phyloP scores from a whole-genome alignment of 2,113 vertebrate species.

The Cololabis saira region DNA sequence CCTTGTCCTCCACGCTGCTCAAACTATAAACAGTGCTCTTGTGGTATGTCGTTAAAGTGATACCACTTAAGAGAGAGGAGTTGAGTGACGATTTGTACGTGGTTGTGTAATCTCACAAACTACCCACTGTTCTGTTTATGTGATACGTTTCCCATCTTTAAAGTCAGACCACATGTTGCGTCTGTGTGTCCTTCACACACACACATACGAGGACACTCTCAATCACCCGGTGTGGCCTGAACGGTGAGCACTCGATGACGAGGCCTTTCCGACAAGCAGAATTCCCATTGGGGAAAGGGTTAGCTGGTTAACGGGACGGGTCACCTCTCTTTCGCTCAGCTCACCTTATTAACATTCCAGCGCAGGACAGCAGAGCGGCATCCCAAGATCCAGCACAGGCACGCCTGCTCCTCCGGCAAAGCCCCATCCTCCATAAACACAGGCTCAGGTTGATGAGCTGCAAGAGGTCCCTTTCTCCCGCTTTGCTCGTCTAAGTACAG shows the following conservation, averaged over 20 bases:
- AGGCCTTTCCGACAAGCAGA: constrained; percentile 39
- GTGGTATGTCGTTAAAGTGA: constrained; percentile 16
- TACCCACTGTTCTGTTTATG: no score
- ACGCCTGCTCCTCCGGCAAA: constrained; percentile 57
- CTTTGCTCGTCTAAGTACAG: no score
- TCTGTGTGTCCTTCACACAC: not conserved
- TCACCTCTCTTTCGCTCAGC: constrained; percentile 65
- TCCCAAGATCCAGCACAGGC: constrained; percentile 61
- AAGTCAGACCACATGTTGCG: not conserved
- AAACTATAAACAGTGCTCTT: constrained; percentile 26
- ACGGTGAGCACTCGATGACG: constrained; percentile 22
- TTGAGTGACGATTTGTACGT: not conserved
- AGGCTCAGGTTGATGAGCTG: constrained; percentile 66
- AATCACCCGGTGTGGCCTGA: not conserved
- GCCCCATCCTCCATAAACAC: constrained; percentile 63
- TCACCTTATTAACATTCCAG: constrained; percentile 80
- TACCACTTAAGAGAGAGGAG: not conserved
- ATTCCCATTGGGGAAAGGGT: constrained; percentile 42
- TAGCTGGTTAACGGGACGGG: constrained; percentile 50
- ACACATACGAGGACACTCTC: not conserved
- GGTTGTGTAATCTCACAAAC: no score
- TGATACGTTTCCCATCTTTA: not conserved
- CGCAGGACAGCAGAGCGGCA: constrained; percentile 59
- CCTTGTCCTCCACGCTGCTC: constrained; percentile 10
- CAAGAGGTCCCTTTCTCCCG: constrained; percentile 15